phyloP scores from a whole-genome alignment of 2,113 vertebrate genomes.

The Toxotes chatareus region DNA sequence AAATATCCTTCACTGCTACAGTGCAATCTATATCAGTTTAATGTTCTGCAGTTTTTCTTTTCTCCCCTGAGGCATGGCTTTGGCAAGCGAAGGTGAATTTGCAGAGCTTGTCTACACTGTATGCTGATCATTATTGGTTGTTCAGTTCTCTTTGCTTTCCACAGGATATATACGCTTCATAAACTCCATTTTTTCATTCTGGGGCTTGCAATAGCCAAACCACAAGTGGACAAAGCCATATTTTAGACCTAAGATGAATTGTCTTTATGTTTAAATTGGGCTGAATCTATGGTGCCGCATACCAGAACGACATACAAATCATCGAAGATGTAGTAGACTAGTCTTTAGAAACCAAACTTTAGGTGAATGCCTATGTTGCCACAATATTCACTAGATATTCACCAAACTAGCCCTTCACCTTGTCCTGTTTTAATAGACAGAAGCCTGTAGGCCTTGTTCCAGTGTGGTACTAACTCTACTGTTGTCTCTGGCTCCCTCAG shows the following conservation, averaged over 20 bases:
- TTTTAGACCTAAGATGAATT: slow-evolving; percentile 40
- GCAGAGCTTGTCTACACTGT: slow-evolving; percentile 13
- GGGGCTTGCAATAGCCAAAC: slow-evolving; percentile 23
- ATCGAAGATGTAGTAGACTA: slow-evolving; percentile 2
- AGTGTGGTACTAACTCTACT: slow-evolving; percentile 22
- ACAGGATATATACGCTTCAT: slow-evolving; percentile 30
- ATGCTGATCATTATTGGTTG: slow-evolving; percentile 15
- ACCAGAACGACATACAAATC: slow-evolving; percentile 18
- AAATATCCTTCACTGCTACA: slow-evolving; percentile 37
- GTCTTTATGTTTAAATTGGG: slow-evolving; percentile 30
- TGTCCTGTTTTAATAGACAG: background rate
- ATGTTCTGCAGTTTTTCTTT: slow-evolving; percentile 34
- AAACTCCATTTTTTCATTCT: slow-evolving; percentile 46
- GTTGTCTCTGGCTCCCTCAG: slow-evolving; percentile 73
- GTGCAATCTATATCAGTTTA: slow-evolving; percentile 53
- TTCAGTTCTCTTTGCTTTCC: slow-evolving; percentile 44
- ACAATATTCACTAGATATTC: background rate
- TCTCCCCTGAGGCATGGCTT: slow-evolving; percentile 45
- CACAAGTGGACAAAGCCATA: slow-evolving; percentile 48
- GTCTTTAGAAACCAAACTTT: background rate
- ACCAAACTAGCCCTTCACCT: background rate
- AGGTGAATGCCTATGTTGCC: slow-evolving; percentile 10
- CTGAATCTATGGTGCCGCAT: background rate
- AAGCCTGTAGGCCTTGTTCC: background rate
- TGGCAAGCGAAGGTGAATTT: slow-evolving; percentile 40